phyloP scores from a whole-genome alignment of 2,888 invertebrate genomes.

The Trisateles emortualis region DNA sequence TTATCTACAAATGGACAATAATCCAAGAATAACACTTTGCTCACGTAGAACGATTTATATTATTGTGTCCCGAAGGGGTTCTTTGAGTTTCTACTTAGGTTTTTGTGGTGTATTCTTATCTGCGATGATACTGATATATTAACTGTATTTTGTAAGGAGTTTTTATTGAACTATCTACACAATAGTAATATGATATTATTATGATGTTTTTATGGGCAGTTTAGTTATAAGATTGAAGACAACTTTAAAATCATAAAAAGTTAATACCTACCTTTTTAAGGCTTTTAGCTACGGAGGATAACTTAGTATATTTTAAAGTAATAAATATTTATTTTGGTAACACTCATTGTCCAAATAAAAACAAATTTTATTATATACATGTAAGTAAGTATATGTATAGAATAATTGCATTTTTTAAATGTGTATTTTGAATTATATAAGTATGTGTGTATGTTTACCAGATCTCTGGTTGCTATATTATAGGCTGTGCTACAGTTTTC shows the following conservation, averaged over 20 bases:
- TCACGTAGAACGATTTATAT: slow-evolving; percentile 58
- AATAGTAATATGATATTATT: slow-evolving; percentile 5
- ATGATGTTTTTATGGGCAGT: neutral
- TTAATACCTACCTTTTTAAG: too few species aligned
- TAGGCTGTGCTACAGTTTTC: too few species aligned
- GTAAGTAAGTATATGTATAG: too few species aligned
- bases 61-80: slow-evolving; percentile 46
- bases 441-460: too few species aligned
- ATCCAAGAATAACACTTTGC: slow-evolving; percentile 63
- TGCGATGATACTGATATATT: slow-evolving; percentile 5
- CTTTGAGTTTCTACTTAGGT: slow-evolving; percentile 26
- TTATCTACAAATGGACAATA: slow-evolving; percentile 63
- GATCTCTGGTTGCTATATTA: too few species aligned
- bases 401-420: too few species aligned
- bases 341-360: too few species aligned
- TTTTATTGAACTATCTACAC: neutral
- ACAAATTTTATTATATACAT: too few species aligned
- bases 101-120: slow-evolving; percentile 19
- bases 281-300: too few species aligned
- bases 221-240: neutral
- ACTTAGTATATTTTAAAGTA: too few species aligned
- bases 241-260: neutral
- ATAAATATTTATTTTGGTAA: too few species aligned
- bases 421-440: too few species aligned
- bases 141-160: neutral